Base-by-base conservation (phyloP, 2,113 vertebrate species). In the Thalassoma bifasciatum region DNA sequence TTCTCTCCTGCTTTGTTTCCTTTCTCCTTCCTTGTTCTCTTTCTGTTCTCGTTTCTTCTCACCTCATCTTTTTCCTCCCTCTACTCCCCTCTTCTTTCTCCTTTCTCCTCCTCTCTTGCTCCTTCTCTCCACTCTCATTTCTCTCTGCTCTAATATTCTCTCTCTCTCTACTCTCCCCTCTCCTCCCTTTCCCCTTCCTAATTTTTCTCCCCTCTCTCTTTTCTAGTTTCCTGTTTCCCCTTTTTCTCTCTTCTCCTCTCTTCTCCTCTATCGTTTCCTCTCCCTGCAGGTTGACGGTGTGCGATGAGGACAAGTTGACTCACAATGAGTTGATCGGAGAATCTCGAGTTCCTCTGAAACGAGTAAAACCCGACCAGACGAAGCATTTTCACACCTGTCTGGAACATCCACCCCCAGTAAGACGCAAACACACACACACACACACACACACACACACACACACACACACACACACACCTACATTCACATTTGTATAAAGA, bases 311-410 rank as follows among this genome's bases (percentile, higher is more conserved):
- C 81, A 96, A 96, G 79, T 77, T 97, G 90, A 96, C 95, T 86
- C 96, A 96, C 85, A 97, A 97, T 12, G 96, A 96, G 87, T 93
- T 96, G 66, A 97, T 97, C 0, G 96, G 96, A 13, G 96, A 96
- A 81, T 96, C 94, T 0, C 86, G 95, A 0, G 94, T 97, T 8
- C 92, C 96, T 4, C 91, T 97, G 53, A 94, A 95, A 51, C 93
- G 95, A 10, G 88, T 96, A 44, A 95, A 95, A 86, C 94, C 93
- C 1, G 85, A 94, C 64, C 94, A 95, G 91, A 94, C 90, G 5
- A 96, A 95, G 81, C 95, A 94, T 30, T 97, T 95, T 89, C 95
- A 95, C 88, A 94, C 96, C 84, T 96, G 95, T 71, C 92, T 97
- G 72, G 96, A 97, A 74, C 94, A 94, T 52, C 95, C 94, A 10